These are phyloP conservation scores for Hippopotamus amphibius DNA, from an alignment of 2,113 vertebrate genomes.

Conservation along the genomic window DNA sequence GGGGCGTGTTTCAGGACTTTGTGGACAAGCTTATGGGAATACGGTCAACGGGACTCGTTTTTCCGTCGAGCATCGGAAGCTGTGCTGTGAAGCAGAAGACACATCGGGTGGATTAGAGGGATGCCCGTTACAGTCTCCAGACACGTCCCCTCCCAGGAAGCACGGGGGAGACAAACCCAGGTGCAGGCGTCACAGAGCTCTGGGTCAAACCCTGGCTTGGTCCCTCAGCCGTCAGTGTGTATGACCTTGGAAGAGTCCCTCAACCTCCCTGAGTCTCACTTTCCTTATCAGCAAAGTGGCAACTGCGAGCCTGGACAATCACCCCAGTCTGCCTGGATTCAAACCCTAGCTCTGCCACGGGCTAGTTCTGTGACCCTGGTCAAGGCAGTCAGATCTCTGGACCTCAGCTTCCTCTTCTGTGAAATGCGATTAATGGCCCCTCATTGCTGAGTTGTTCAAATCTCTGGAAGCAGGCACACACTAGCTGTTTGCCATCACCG, in stretches of 20 bases:
- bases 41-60: accelerated
- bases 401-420: not conserved
- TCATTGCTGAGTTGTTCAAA: not conserved
- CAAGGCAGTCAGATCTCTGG: not conserved
- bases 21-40: not conserved
- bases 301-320: too few relatives aligned
- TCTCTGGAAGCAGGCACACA: accelerated
- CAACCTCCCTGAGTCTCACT: not conserved
- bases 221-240: not conserved
- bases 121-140: accelerated
- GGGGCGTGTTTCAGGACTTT: not conserved
- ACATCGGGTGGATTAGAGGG: not conserved
- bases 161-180: not conserved
- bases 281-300: not conserved
- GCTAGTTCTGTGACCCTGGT: too few relatives aligned
- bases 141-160: not conserved
- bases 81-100: not conserved
- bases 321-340: not conserved
- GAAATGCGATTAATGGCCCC: not conserved
- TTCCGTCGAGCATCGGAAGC: not conserved
- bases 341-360: too few relatives aligned
- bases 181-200: not conserved
- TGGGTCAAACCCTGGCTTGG: not conserved
- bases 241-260: not conserved
- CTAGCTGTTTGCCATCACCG: not conserved